These are phyloP conservation scores for Morpho achilles DNA, from an alignment of 2,888 invertebrate genomes.

Conservation along the genomic window DNA sequence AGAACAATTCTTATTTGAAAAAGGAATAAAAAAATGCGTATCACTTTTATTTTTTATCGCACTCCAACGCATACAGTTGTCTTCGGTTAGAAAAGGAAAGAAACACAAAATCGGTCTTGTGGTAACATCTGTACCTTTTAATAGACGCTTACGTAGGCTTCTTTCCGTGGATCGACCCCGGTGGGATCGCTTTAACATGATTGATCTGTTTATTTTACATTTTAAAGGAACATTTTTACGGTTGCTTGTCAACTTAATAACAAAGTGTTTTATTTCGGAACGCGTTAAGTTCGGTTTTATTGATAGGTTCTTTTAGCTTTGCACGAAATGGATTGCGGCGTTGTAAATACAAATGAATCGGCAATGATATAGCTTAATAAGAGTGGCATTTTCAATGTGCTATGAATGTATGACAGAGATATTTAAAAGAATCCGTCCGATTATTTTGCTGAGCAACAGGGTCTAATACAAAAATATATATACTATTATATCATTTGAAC, in stretches of 20 bases:
- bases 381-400: conserved; percentile 36
- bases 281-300: conserved; percentile 76
- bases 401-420: conserved; percentile 20
- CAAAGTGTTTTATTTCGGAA: conserved; percentile 76
- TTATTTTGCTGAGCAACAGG: background rate
- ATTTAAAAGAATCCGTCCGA: background rate
- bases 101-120: conserved; percentile 60
- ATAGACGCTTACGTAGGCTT: conserved; percentile 78
- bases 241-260: conserved; percentile 79
- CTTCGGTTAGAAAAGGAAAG: conserved; percentile 49
- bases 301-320: conserved; percentile 75
- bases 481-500: too few relatives aligned
- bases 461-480: too few relatives aligned
- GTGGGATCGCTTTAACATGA: conserved; percentile 78
- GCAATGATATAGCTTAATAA: conserved; percentile 36
- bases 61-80: conserved; percentile 36
- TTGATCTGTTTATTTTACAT: conserved; percentile 80
- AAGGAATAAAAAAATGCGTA: conserved; percentile 66
- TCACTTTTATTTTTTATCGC: conserved; percentile 66
- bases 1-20: conserved; percentile 77
- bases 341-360: conserved; percentile 41
- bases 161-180: conserved; percentile 77
- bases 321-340: conserved; percentile 46
- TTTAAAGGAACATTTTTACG: conserved; percentile 79
- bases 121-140: conserved; percentile 77